Evolutionary conservation across 2,888 invertebrate genomes (phyloP), one percentile per base, ranked within the genome.

Genomic region (Tachina grossa): DNA sequence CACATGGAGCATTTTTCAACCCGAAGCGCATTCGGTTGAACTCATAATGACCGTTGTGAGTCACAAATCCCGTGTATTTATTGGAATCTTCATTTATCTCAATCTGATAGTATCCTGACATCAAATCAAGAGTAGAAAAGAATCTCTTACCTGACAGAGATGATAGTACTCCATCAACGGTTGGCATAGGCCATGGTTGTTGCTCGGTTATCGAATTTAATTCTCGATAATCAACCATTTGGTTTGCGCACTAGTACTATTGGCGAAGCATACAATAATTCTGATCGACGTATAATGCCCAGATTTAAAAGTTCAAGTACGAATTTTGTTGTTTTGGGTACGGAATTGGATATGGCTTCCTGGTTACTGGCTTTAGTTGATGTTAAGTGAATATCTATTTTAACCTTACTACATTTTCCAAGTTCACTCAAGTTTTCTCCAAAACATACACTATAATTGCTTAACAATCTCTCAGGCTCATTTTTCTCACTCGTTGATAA

Each of bases 311-410:
- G 45, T 69, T 84, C 66, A 13, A 22, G n/a, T 31, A 74, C 31
- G 9, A 80, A 55, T 16, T 47, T 63, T 80, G 16, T 31, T 72
- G 81, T 63, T 85, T 82, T 9, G 82, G 68, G 13, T 84, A 68
- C 14, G 85, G 83, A 31, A 85, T 82, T 9, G 51, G 16, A 43
- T 85, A 85, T 14, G 68, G 76, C 1, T 82, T 79, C n/a, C 68
- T 61, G 0, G 68, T 55, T 10, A 82, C 45, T 19, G 81, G 82
- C 55, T 79, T n/a, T 86, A 0, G 19, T n/a, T 14, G 75, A 69
- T 11, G 47, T 74, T 13, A 78, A 14, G 9, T 45, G 13, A 16
- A 84, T 85, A 8, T 84, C 45, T 75, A 86, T 86, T 79, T 87
- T 83, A 5, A 76, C 8, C 0, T 53, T 13, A 41, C 14, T n/a